Evolutionary conservation across 2,888 invertebrate species (phyloP).

Genomic region (Artemia sinica): DNA sequence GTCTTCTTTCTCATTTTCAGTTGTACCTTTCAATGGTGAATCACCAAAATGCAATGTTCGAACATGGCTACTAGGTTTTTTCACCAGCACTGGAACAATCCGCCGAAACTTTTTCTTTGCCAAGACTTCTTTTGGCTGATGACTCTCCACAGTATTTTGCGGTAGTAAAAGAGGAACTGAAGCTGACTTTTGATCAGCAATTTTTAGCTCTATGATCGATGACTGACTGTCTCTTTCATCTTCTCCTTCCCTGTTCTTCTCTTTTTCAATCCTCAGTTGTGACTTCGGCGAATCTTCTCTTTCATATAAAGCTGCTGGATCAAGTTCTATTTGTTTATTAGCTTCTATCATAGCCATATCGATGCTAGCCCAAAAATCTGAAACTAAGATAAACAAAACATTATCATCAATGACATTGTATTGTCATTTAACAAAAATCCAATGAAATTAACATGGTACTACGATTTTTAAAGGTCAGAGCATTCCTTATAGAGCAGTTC

Average conservation of each 20-base stretch:
- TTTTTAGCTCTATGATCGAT: neutral
- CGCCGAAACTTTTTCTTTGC: neutral
- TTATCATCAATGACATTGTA: neutral
- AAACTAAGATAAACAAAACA: neutral
- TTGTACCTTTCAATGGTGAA: neutral
- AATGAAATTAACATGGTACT: too few species aligned
- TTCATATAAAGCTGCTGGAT: neutral
- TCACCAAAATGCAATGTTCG: slow-evolving; percentile 1
- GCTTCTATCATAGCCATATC: neutral
- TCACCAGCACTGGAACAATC: neutral
- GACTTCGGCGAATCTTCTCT: neutral
- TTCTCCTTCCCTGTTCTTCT: too few species aligned
- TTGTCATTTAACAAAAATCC: too few species aligned
- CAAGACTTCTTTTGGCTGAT: neutral
- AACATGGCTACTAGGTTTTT: neutral
- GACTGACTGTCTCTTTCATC: neutral
- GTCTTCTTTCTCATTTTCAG: neutral
- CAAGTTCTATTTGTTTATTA: neutral
- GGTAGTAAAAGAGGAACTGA: neutral
- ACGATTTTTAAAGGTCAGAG: too few species aligned
- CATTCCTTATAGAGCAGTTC: too few species aligned
- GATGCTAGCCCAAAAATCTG: neutral
- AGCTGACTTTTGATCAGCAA: neutral
- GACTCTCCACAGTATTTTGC: neutral
- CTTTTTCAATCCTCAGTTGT: neutral